phyloP scores from a whole-genome alignment of 2,888 invertebrate genomes.

The Unio delphinus region DNA sequence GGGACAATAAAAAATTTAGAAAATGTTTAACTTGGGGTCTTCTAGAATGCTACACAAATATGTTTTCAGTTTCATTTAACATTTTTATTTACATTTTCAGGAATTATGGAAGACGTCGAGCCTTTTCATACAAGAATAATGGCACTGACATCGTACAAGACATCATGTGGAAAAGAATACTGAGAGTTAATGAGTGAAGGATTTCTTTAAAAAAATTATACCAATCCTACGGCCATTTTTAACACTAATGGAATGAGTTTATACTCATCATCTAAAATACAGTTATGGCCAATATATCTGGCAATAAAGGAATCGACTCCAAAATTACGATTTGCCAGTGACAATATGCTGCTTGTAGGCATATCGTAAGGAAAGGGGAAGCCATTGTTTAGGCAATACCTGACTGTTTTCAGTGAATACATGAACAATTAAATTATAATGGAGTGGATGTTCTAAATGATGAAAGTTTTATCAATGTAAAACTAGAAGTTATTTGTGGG shows the following conservation, averaged over 20 bases:
- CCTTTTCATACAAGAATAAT: constrained; percentile 1
- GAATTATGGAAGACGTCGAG: constrained; percentile 12
- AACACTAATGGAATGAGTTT: constrained; percentile 32
- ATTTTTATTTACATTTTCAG: constrained; percentile 9
- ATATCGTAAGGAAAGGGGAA: constrained; percentile 37
- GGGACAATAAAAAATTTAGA: too few relatives aligned
- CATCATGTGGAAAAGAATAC: constrained; percentile 16
- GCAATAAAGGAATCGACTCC: constrained; percentile 30
- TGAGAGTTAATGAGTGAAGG: constrained; percentile 6
- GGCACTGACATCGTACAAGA: constrained; percentile 10
- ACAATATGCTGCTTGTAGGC: constrained; percentile 25
- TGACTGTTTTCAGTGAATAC: constrained; percentile 16
- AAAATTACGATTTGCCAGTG: constrained; percentile 17
- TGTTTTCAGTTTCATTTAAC: constrained; percentile 7
- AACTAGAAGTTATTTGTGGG: constrained; percentile 16
- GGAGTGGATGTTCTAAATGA: constrained; percentile 21
- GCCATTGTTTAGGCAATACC: constrained; percentile 24
- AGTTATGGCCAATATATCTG: constrained; percentile 31
- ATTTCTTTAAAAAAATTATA: constrained; percentile 1
- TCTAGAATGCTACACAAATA: too few relatives aligned
- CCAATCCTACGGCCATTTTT: constrained; percentile 18
- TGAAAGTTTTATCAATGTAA: constrained; percentile 9
- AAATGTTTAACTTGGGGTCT: too few relatives aligned
- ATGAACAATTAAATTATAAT: constrained; percentile 12
- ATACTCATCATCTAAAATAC: constrained; percentile 22